phyloP scores from a whole-genome alignment of 2,888 invertebrate species.

The Drosophila villosipedis region DNA sequence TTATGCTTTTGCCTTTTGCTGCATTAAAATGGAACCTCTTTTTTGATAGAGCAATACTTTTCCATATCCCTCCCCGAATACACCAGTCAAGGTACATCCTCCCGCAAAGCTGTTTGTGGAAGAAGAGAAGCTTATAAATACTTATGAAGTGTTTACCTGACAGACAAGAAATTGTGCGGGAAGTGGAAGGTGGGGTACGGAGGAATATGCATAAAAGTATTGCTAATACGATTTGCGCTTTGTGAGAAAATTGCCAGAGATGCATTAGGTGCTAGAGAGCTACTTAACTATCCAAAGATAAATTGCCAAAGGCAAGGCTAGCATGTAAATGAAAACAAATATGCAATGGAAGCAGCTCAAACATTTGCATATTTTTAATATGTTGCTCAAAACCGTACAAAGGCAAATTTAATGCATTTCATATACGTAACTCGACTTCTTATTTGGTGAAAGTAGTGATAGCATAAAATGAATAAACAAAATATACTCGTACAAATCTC shows the following conservation, averaged over 20 bases:
- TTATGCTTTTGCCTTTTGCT: constrained; percentile 66
- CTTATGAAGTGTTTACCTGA: constrained; percentile 57
- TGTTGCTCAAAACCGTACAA: not conserved
- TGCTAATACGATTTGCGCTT: constrained; percentile 51
- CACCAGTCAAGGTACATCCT: not conserved
- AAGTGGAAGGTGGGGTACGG: not conserved
- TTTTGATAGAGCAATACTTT: constrained; percentile 46
- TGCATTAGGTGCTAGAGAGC: constrained; percentile 26
- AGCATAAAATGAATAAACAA: not conserved
- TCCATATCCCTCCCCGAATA: not conserved
- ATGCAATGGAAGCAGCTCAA: constrained; percentile 5
- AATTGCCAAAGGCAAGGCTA: constrained; percentile 22
- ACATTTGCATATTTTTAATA: constrained; percentile 1
- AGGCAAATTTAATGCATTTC: not conserved
- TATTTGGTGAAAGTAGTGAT: not conserved
- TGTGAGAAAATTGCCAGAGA: constrained; percentile 45
- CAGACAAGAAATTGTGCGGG: constrained; percentile 5
- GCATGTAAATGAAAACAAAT: constrained; percentile 18
- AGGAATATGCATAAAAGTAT: constrained; percentile 49
- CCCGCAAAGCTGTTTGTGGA: constrained; percentile 30
- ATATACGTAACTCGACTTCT: not conserved
- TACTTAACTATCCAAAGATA: constrained; percentile 19
- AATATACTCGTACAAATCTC: not conserved
- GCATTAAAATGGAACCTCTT: constrained; percentile 62
- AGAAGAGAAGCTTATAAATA: constrained; percentile 59